Evolutionary conservation across 2,113 vertebrate species (phyloP), one percentile per base, ranked within the genome.

Genomic region (Crotalus viridis): DNA sequence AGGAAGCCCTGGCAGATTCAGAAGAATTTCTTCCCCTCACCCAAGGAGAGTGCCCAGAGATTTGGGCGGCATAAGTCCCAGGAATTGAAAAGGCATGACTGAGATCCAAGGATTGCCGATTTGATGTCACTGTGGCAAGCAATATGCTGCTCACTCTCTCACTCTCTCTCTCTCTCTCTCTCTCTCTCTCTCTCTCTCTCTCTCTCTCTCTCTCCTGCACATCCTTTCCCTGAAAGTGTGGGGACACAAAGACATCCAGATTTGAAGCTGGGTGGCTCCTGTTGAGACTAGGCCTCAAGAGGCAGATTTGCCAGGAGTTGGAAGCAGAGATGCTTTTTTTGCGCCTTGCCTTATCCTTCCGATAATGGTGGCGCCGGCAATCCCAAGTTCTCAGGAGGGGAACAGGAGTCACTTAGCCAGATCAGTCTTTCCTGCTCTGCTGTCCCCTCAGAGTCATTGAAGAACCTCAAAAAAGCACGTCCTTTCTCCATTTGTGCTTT

Each of bases 11-110:
- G 96, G 96, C 95, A 24, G 10, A 13, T 95, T n/a, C 64, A 59
- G 10, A 90, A 21, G 0, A 3, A 0, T 0, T 74, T 91, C 21
- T 2, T 88, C 3, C 19, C 3, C 0, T 26, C 55, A 1, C 88
- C 92, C 54, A 95, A 89, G 92, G 96, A 96, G 0, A 2, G 91
- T 56, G 6, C 33, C 0, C 5, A 81, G 91, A 55, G 91, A 88
- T n/a, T 51, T 5, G 52, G 87, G 39, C 46, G 56, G 87, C 91
- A 52, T 85, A 64, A 24, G 46, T 51, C 86, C 85, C 94, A 92
- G 94, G 96, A 97, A 87, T 93, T 94, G 89, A 96, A 93, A 61
- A 94, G 94, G 39, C 96, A 93, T 0, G 93, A 96, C 93, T 97
- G 96, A 97, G 89, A 15, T 6, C 4, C 24, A 28, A 94, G 92